phyloP scores from a whole-genome alignment of 2,113 vertebrate species.

The Podarcis muralis region DNA sequence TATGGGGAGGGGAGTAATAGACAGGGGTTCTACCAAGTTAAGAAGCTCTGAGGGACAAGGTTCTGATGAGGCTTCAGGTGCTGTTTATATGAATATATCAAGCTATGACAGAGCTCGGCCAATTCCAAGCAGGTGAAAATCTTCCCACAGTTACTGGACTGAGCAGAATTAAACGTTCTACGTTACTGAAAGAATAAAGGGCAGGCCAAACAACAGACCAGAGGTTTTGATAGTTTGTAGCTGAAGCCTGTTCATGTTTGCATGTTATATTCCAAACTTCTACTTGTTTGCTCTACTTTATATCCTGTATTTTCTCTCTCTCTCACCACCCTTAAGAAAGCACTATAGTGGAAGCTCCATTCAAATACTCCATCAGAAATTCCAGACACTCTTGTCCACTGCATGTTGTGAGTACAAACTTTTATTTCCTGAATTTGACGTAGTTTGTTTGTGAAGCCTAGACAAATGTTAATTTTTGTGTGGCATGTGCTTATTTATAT shows the following conservation, averaged over 20 bases:
- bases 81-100: neutral
- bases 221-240: neutral
- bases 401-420: neutral
- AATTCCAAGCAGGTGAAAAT: neutral
- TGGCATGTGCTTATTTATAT: neutral
- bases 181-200: neutral
- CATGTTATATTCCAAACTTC: neutral
- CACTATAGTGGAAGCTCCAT: neutral
- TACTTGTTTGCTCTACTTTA: neutral
- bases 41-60: neutral
- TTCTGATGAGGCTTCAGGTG: neutral
- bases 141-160: neutral
- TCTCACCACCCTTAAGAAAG: neutral
- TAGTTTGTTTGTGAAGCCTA: neutral
- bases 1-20: neutral
- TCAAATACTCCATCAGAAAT: neutral
- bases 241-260: neutral
- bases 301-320: neutral
- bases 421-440: neutral
- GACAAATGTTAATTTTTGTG: neutral
- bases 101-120: neutral
- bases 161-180: neutral
- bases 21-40: neutral
- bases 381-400: neutral
- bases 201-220: neutral